phyloP scores from a whole-genome alignment of 1,140 invertebrate species.

The Babylonia areolata region DNA sequence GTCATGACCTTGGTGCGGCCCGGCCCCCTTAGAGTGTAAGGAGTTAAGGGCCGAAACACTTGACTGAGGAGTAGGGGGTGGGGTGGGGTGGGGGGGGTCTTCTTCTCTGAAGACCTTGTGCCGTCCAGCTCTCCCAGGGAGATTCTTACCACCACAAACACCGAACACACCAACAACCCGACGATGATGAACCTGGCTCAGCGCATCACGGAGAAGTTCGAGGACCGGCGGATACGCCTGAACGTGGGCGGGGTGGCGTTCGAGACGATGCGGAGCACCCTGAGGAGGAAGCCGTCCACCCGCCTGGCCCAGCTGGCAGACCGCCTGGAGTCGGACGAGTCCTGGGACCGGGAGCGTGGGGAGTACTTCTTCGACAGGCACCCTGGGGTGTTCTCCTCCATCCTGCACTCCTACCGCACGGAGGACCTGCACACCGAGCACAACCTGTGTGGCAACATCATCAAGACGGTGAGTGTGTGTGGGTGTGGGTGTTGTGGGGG shows the following conservation, averaged over 20 bases:
- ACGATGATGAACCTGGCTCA: conserved; percentile 19
- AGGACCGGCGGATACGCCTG: conserved; percentile 53
- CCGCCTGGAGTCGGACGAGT: conserved; percentile 60
- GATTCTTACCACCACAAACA: too few relatives aligned
- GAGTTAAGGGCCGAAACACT: too few relatives aligned
- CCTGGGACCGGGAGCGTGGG: conserved; percentile 59
- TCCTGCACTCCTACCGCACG: conserved; percentile 72
- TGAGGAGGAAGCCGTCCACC: conserved; percentile 57
- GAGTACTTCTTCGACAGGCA: conserved; percentile 73
- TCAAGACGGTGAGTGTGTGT: conserved; percentile 82
- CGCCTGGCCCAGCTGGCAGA: conserved; percentile 61
- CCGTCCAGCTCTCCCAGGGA: too few relatives aligned
- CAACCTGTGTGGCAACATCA: conserved; percentile 98
- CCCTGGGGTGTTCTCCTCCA: conserved; percentile 67
- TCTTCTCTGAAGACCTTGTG: too few relatives aligned
- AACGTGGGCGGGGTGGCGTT: conserved; percentile 64
- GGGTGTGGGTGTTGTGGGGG: too few relatives aligned
- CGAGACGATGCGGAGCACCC: conserved; percentile 60
- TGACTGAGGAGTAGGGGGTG: too few relatives aligned
- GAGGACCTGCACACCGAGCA: conserved; percentile 90
- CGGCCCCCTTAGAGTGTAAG: too few relatives aligned
- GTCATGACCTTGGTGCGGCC: too few relatives aligned
- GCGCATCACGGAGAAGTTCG: conserved; percentile 23
- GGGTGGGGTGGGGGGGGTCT: too few relatives aligned
- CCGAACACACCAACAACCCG: too few relatives aligned